phyloP scores from a whole-genome alignment of 2,113 vertebrate genomes.

The Silurus asotus region DNA sequence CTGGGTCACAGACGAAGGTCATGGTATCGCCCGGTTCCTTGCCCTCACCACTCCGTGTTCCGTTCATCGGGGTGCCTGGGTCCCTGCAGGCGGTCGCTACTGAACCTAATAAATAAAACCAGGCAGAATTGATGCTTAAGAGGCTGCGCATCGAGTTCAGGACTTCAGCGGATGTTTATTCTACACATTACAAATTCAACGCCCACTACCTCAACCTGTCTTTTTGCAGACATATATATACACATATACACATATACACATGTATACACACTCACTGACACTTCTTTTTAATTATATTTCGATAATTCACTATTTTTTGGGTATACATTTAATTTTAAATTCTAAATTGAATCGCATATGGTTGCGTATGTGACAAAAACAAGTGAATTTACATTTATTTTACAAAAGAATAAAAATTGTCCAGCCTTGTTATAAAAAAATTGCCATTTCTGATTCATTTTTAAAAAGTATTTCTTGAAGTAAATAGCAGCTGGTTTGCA shows the following conservation, averaged over 20 bases:
- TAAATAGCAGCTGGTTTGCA: neutral
- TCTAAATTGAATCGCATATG: no score
- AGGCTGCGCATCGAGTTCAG: neutral
- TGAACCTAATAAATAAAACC: slow-evolving; percentile 77
- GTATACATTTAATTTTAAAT: no score
- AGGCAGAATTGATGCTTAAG: neutral
- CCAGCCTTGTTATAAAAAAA: neutral
- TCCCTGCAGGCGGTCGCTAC: slow-evolving; percentile 88
- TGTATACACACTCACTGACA: no score
- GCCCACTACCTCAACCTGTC: no score
- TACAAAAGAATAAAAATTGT: neutral
- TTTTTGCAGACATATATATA: no score
- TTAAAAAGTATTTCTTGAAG: neutral
- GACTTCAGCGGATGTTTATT: neutral
- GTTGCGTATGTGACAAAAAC: no score
- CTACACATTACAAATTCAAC: neutral
- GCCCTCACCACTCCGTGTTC: slow-evolving; percentile 93
- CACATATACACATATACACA: no score
- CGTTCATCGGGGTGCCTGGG: slow-evolving; percentile 96
- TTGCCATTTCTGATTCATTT: neutral
- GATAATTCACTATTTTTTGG: no score
- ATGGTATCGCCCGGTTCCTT: slow-evolving; percentile 93
- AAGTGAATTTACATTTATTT: no score
- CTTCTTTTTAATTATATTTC: no score
- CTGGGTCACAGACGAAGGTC: slow-evolving; percentile 93